A percentile compares a stretch with the other conserved stretches of the same genome.
These are phyloP conservation scores for Torymus aiolomorphi DNA, from an alignment of 2,888 invertebrate species.

Conservation along the genomic window DNA sequence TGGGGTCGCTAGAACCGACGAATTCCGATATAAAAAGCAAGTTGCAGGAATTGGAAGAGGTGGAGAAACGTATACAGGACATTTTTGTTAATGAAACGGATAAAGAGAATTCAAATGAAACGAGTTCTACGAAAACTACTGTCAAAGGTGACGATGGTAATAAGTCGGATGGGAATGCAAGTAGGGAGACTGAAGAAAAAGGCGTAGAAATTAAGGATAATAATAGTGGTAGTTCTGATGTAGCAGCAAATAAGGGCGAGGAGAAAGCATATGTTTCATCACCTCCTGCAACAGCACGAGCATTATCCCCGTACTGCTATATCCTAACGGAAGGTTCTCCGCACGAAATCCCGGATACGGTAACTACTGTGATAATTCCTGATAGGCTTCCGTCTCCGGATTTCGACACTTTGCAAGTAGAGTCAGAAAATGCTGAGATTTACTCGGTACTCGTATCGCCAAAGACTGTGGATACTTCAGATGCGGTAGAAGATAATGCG, in stretches of 20 bases:
- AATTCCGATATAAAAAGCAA: conserved; percentile 52
- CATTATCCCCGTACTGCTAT: conserved; percentile 60
- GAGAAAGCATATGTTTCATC: no score
- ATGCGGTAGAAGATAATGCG: neutral
- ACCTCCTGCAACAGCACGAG: no score
- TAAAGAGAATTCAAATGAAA: conserved; percentile 30
- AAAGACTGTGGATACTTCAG: neutral
- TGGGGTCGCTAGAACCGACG: neutral
- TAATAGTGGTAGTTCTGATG: no score
- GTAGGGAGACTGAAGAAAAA: no score
- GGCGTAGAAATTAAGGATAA: no score
- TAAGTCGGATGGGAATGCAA: no score
- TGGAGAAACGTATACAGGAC: conserved; percentile 57
- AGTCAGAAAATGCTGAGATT: conserved; percentile 53
- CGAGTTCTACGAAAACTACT: neutral
- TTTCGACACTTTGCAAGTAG: conserved; percentile 58
- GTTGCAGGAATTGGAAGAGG: conserved; percentile 60
- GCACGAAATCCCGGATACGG: conserved; percentile 70
- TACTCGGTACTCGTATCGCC: conserved; percentile 37
- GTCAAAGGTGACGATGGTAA: conserved; percentile 3
- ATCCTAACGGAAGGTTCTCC: conserved; percentile 72
- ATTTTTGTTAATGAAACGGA: conserved; percentile 52
- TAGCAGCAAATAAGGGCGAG: no score
- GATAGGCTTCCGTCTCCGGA: conserved; percentile 60
- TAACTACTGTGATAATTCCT: conserved; percentile 72